Percentiles rank a stretch among this genome's conserved stretches.
phyloP scores from a whole-genome alignment of 2,797 vertebrate genomes.

The Acestrorhynchus altus region DNA sequence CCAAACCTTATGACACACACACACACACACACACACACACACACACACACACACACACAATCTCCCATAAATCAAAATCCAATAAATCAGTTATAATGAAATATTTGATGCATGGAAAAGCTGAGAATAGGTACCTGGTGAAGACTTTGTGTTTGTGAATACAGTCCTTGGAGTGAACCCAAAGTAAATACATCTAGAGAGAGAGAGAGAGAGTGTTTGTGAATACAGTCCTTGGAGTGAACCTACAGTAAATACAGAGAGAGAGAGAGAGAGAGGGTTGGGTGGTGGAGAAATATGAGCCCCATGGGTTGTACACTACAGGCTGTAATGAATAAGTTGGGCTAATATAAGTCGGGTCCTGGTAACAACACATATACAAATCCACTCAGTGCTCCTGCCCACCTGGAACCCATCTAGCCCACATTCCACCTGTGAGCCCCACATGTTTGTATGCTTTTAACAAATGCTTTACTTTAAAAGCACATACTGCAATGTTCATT shows the following conservation, averaged over 20 bases:
- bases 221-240: slow-evolving; percentile 89
- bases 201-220: slow-evolving; percentile 54
- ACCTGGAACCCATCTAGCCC: no score
- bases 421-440: no score
- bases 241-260: slow-evolving; percentile 49
- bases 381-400: no score
- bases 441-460: no score
- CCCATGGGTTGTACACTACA: no score
- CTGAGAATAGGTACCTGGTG: slow-evolving; percentile 79
- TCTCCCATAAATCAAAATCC: not conserved
- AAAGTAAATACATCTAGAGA: slow-evolving; percentile 84
- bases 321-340: no score
- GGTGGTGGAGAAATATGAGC: no score
- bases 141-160: slow-evolving; percentile 84
- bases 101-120: not conserved
- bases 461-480: no score
- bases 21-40: not conserved
- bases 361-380: no score
- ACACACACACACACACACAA: not conserved
- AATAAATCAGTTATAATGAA: not conserved
- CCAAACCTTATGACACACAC: slow-evolving; percentile 77
- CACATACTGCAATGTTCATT: no score
- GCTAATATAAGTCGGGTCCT: no score
- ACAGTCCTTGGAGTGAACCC: slow-evolving; percentile 88
- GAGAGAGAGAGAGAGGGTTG: not conserved